Evolutionary conservation across 2,888 invertebrate species (phyloP).

Genomic region (Cheilosia soror): DNA sequence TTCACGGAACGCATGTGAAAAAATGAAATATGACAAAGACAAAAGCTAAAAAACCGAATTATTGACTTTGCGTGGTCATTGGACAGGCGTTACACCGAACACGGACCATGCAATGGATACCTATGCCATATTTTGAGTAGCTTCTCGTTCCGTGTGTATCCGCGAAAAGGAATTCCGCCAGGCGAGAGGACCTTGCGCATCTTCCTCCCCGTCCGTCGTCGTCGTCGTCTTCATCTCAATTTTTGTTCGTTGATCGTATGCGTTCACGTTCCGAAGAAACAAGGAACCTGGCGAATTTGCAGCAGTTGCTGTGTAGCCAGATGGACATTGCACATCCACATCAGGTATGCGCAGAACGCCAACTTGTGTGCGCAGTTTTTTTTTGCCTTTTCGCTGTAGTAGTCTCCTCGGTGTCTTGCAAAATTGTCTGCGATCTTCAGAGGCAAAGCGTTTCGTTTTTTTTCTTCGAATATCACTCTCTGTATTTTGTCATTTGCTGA

Average conservation of each 20-base stretch:
- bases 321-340: conserved; percentile 68
- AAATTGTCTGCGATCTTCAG: conserved; percentile 50
- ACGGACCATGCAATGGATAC: conserved; percentile 73
- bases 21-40: conserved; percentile 76
- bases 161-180: conserved; percentile 48
- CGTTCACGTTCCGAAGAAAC: conserved; percentile 13
- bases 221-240: conserved; percentile 19
- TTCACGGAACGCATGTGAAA: conserved; percentile 76
- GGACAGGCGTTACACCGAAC: conserved; percentile 74
- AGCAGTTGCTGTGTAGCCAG: conserved; percentile 64
- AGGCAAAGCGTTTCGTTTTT: conserved; percentile 13
- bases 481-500: conserved; percentile 65
- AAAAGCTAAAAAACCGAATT: conserved; percentile 74
- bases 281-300: conserved; percentile 28
- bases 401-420: conserved; percentile 72
- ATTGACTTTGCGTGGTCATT: conserved; percentile 76
- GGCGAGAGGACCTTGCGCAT: conserved; percentile 61
- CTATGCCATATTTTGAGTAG: conserved; percentile 71
- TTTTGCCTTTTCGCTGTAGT: neutral
- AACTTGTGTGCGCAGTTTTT: conserved; percentile 43
- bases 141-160: conserved; percentile 56
- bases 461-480: conserved; percentile 24
- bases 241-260: conserved; percentile 19
- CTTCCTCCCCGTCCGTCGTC: conserved; percentile 16
- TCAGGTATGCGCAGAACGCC: conserved; percentile 67